Conservation (phyloP, 2,797 vertebrate genomes). For the Lepilemur ruficaudatus region DNA sequence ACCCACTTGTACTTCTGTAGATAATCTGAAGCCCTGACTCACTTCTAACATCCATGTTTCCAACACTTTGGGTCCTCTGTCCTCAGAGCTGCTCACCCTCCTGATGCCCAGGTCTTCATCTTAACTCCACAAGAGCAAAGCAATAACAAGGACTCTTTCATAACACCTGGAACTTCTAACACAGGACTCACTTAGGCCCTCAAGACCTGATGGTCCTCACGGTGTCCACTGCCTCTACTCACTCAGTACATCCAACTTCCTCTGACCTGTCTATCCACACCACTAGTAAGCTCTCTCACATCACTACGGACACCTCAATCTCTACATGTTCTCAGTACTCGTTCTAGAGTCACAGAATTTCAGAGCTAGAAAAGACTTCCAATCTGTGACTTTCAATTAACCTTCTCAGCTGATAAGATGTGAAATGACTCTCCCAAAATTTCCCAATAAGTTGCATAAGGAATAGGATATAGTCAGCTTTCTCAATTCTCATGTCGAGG, state of each 20-base stretch:
- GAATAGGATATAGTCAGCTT: not conserved
- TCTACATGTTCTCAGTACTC: not conserved
- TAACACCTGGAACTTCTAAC: not conserved
- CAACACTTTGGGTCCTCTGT: not conserved
- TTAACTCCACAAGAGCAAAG: not conserved
- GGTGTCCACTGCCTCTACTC: fast-evolving
- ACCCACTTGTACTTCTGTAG: not conserved
- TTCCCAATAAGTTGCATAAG: not conserved
- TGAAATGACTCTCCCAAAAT: not conserved
- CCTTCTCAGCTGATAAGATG: not conserved
- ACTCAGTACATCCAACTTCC: not conserved
- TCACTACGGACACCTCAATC: not conserved
- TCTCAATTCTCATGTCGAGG: not conserved
- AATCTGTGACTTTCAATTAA: not conserved
- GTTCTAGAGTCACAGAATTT: not conserved
- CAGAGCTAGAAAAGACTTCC: not conserved
- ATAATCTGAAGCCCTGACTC: not conserved
- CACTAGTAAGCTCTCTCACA: not conserved
- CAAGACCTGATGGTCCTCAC: not conserved
- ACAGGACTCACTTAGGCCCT: no score
- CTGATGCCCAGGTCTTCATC: not conserved
- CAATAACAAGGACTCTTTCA: not conserved
- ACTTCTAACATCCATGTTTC: not conserved
- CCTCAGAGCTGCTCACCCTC: not conserved
- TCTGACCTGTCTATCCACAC: no score